Conservation (phyloP, 2,888 invertebrate genomes). For the Meiosimyza decipiens region DNA sequence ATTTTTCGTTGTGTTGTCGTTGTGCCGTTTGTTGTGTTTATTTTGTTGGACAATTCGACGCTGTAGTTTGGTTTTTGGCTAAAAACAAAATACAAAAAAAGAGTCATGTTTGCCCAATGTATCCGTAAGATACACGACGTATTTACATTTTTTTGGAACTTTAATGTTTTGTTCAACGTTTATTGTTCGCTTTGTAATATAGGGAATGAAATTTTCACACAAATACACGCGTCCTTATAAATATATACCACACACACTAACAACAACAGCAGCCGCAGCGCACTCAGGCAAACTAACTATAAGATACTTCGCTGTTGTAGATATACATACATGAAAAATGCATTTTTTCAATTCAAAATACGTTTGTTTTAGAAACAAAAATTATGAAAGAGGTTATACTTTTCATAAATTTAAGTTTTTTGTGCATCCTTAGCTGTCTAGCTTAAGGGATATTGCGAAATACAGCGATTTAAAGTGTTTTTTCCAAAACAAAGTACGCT, state of each 20-base stretch:
- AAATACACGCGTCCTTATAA: neutral
- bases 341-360: too few relatives aligned
- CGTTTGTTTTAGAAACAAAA: too few relatives aligned
- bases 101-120: conserved; percentile 7
- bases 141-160: neutral
- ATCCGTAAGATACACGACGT: conserved; percentile 2
- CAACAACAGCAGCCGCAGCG: neutral
- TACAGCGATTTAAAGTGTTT: too few relatives aligned
- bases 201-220: too few relatives aligned
- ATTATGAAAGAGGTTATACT: too few relatives aligned
- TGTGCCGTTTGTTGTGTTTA: too few relatives aligned
- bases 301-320: conserved; percentile 2
- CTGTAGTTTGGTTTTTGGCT: neutral
- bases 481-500: neutral
- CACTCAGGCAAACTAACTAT: neutral
- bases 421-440: too few relatives aligned
- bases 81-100: neutral
- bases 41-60: neutral
- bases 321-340: too few relatives aligned
- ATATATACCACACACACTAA: neutral
- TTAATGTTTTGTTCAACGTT: neutral
- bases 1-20: too few relatives aligned
- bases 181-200: neutral
- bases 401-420: too few relatives aligned
- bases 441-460: too few relatives aligned